phyloP scores from a whole-genome alignment of 2,113 vertebrate species.

The Cynocephalus volans region DNA sequence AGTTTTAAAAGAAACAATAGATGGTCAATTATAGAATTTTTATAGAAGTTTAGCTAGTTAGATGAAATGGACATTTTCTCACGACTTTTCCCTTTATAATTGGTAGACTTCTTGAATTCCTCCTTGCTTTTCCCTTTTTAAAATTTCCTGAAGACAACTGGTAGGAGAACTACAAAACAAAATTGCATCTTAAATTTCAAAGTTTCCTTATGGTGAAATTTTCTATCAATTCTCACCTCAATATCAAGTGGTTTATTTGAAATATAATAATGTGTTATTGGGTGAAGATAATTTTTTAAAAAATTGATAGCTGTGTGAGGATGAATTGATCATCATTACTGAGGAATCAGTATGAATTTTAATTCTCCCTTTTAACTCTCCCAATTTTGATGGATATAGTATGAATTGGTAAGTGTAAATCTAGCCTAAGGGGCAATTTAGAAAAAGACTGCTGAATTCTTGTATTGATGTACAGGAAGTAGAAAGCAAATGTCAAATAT shows the following conservation, averaged over 20 bases:
- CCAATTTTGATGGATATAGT: neutral
- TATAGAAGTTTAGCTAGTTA: neutral
- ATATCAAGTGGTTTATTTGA: neutral
- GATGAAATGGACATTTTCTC: neutral
- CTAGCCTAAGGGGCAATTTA: constrained; percentile 36
- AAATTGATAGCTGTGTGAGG: neutral
- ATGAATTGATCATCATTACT: neutral
- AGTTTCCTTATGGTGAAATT: neutral
- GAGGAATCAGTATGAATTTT: neutral
- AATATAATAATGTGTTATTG: neutral
- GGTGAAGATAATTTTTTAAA: neutral
- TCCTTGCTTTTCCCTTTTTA: neutral
- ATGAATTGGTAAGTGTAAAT: neutral
- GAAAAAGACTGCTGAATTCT: constrained; percentile 66
- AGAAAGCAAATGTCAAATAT: constrained; percentile 82
- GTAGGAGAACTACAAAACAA: constrained; percentile 14
- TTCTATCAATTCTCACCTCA: neutral
- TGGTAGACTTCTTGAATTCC: neutral
- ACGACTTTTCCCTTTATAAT: neutral
- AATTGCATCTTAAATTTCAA: neutral
- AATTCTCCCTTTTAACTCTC: neutral
- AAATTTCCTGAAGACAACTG: constrained; percentile 18
- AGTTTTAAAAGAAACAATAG: constrained; percentile 48
- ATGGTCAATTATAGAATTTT: neutral
- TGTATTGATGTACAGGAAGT: constrained; percentile 76